Base-by-base conservation (phyloP, 2,797 vertebrate species). In the Nyctalus aviator region DNA sequence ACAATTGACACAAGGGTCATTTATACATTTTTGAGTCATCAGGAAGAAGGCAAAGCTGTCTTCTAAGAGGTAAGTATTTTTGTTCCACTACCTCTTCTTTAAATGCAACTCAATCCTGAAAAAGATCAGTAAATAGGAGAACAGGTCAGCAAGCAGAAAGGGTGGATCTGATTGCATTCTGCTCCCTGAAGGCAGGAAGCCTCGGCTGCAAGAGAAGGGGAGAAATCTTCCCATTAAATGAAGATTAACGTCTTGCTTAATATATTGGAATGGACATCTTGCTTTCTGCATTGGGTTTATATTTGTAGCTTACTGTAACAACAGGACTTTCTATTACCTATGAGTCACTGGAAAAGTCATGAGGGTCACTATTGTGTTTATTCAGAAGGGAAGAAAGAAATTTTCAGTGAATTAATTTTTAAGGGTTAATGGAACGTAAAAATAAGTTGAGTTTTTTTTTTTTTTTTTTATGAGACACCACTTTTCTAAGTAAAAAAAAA, bases 351-450 rank as follows among this genome's bases (percentile, higher is more conserved):
- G 27, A 88, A 90, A 78, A 75, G 64, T 86, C 30, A 69, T 3
- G 35, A 4, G 30, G 14, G 20, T 82, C n/a, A 57, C 62, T 81
- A 48, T 73, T 10, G 46, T 20, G 17, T 84, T 82, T 25, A 32
- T 41, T 87, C 48, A 90, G 30, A 84, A 13, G 5, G 3, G 6
- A 23, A 68, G 53, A 77, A 84, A 55, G 7, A 88, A 83, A 5
- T 73, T 82, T 85, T 37, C 21, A 62, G 41, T 69, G 50, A 94
- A 86, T 77, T 88, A 84, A 95, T 84, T 96, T 68, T 76, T 76
- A 96, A 68, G 30, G 14, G 13, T 68, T 21, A 64, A 62, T 37
- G 37, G 2, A 2, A 72, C 14, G 9, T 64, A 86, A 85, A 76
- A 97, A 68, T 68, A 57, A 86, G 30, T 41, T 82, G 62, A 72